Evolutionary conservation across 2,113 vertebrate species (phyloP), one percentile per base, ranked within the genome.

Genomic region (Halcyon senegalensis): DNA sequence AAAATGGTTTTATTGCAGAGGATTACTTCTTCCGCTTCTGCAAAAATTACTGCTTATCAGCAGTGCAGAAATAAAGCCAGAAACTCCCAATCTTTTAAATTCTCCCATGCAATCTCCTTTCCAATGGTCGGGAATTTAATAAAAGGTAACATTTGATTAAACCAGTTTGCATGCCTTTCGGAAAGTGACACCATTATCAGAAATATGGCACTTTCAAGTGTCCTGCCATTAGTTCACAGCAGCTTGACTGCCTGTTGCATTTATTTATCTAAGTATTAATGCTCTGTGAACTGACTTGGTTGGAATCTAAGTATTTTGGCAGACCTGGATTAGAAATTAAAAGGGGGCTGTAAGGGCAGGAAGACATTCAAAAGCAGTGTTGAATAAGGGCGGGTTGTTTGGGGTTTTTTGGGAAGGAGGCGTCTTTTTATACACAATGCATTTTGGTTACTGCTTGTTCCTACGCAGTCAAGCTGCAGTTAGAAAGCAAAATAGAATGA

Each of bases 41-140:
- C 94, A 98, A 98, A 98, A 98, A 98, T 97, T 96, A 96, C 97
- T 96, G 96, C 96, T 98, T 98, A 98, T 97, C 97, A 97, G 97
- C 91, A 24, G 92, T 86, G 94, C 93, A 97, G 97, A 98, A 97
- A 97, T 97, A 97, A 98, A 97, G 94, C 76, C 96, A 96, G 94
- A 94, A 97, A 97, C 91, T 95, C 93, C 84, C 96, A 92, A 88
- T 94, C 94, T 97, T 97, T 97, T 96, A 94, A 94, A 91, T 95
- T 81, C 93, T 94, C 89, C 84, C 44, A 76, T 62, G 48, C 94
- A 96, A 96, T 95, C 96, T 97, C 96, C 78, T 91, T 97, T 84
- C 92, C 92, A 92, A 87, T 93, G 91, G 90, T 94, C 91, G 93
- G 89, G 80, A 97, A 97, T 98, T 96, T 97, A 96, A 96, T 96